Evolutionary conservation across 2,888 invertebrate species (phyloP).

Genomic region (Myathropa florea): DNA sequence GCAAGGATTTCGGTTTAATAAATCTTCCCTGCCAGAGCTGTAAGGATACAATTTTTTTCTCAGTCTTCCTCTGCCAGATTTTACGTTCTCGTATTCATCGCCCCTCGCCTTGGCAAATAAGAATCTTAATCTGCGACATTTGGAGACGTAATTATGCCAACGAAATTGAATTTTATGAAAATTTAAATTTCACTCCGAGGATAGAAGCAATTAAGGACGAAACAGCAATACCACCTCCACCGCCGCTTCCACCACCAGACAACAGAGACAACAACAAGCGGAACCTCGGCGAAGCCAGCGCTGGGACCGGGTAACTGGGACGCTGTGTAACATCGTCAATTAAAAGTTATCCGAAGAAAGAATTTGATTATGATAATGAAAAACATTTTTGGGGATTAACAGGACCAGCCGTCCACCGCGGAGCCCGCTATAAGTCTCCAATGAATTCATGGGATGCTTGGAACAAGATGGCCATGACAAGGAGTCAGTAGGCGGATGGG

Average conservation of each 20-base stretch:
- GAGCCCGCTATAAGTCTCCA: not conserved
- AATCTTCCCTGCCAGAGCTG: not conserved
- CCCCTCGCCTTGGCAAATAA: not conserved
- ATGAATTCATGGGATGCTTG: not conserved
- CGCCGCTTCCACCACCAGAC: too few relatives aligned
- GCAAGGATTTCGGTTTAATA: not conserved
- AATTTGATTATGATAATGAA: not conserved
- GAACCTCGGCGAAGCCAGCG: not conserved
- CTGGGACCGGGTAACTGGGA: not conserved
- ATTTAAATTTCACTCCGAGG: not conserved
- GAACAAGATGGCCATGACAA: not conserved
- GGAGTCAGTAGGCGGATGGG: not conserved
- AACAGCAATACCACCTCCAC: not conserved
- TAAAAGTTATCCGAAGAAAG: not conserved
- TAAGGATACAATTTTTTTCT: not conserved
- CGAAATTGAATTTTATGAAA: conserved; percentile 16
- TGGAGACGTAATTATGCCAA: conserved; percentile 19
- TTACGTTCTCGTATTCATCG: not conserved
- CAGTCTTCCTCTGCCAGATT: not conserved
- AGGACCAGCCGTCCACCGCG: not conserved
- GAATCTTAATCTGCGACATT: conserved; percentile 13
- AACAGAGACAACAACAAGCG: not conserved
- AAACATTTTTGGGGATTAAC: not conserved
- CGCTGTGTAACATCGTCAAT: not conserved
- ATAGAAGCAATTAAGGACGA: not conserved